Base-by-base conservation (phyloP, 37 sponge, comb jelly and placozoan species). In the Chondrilla cf. caribensis region DNA sequence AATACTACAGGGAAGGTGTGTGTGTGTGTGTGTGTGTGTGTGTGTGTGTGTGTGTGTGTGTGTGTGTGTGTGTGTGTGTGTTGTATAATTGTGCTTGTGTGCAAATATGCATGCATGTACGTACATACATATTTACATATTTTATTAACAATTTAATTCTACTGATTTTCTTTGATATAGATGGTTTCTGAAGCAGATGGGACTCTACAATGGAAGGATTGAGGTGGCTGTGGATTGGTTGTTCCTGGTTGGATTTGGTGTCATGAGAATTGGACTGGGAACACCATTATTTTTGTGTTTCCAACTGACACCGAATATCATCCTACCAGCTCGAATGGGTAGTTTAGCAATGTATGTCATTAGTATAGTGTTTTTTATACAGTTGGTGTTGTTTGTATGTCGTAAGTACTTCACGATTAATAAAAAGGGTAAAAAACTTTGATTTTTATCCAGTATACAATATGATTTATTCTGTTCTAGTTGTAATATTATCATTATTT, bases 131-230 rank as follows among this genome's bases (percentile, higher is more conserved):
- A 33, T 67, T 26, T 67, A 33, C 29, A 32, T 67, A 32, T 67
- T 26, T 67, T 11, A 47, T 14, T 11, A 47, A 6, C 51, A 47
- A 47, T 47, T 47, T 11, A 47, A 11, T 47, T 47, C 51, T 47
- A 11, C 11, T 47, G 51, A 11, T 47, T 11, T 47, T 47, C 51
- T 47, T 6, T 47, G 18, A 19, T 62, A n/a, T 3, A 77, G 92
- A 4, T 92, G 92, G 92, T 92, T 92, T 59, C 24, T 92, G 66
- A 87, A 85, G 41, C 38, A 82, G 60, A 79, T 75, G 22, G 86
- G 82, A 1, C 35, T 37, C 22, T 88, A 86, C 43, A 31, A 58
- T 0, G 92, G 92, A 3, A 6, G 57, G 24, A 35, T 58, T 18
- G 92, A 78, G 25, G 19, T 39, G 0, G 7, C 82, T 22, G 0